Evolutionary conservation across 1,140 invertebrate species (phyloP).

Genomic region (Drosophila guanche): DNA sequence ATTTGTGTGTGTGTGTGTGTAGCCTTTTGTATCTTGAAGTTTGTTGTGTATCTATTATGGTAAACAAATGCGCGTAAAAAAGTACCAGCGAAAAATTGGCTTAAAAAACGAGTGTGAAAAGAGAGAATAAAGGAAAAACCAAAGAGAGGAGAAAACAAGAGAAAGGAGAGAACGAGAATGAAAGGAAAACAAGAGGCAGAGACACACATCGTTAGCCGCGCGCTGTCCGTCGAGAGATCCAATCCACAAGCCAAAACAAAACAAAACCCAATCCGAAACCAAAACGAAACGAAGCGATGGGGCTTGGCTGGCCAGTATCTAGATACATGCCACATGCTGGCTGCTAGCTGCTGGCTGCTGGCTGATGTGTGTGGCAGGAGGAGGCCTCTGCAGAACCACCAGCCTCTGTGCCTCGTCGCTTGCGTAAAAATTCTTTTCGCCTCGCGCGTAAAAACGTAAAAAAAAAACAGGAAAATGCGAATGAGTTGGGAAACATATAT

Average conservation of each 20-base stretch:
- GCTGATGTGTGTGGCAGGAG: background rate
- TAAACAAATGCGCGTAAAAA: slow-evolving; percentile 78
- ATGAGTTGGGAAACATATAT: slow-evolving; percentile 25
- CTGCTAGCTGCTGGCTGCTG: background rate
- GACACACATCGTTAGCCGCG: slow-evolving; percentile 46
- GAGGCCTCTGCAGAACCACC: slow-evolving; percentile 9
- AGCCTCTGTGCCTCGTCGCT: slow-evolving; percentile 30
- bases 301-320: slow-evolving; percentile 52
- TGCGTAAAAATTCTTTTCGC: slow-evolving; percentile 65
- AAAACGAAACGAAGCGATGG: slow-evolving; percentile 27
- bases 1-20: slow-evolving; percentile 11
- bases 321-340: slow-evolving; percentile 43
- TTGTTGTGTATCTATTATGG: slow-evolving; percentile 68
- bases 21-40: slow-evolving; percentile 56
- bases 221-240: slow-evolving; percentile 11
- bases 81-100: slow-evolving; percentile 54
- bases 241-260: slow-evolving; percentile 10
- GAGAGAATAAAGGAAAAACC: slow-evolving; percentile 29
- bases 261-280: slow-evolving; percentile 10
- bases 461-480: slow-evolving; percentile 40
- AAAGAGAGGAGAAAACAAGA: slow-evolving; percentile 28
- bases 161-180: slow-evolving; percentile 36
- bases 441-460: slow-evolving; percentile 65
- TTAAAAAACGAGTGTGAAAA: slow-evolving; percentile 41
- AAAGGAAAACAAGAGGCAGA: slow-evolving; percentile 24